Evolutionary conservation across 1,140 invertebrate species (phyloP).

Genomic region (Laodelphax striatellus): DNA sequence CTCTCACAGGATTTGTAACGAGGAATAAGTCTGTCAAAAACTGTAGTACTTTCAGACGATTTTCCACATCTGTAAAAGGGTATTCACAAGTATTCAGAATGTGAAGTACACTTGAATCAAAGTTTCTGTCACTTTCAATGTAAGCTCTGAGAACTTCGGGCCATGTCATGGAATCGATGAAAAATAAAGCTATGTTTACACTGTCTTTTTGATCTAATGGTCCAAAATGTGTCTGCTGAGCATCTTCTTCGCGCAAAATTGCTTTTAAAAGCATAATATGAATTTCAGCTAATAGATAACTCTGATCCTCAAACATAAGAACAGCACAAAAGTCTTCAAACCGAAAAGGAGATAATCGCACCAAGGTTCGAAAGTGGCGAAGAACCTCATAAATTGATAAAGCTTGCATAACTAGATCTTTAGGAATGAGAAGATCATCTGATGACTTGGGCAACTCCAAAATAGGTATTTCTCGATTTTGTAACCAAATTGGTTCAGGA

Average conservation of each 20-base stretch:
- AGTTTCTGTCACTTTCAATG: conserved; percentile 76
- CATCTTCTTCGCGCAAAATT: conserved; percentile 86
- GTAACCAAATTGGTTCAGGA: conserved; percentile 78
- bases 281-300: conserved; percentile 77
- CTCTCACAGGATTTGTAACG: conserved; percentile 82
- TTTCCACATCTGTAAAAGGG: conserved; percentile 73
- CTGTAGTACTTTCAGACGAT: conserved; percentile 75
- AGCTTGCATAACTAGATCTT: conserved; percentile 63
- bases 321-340: conserved; percentile 94
- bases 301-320: conserved; percentile 83
- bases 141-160: conserved; percentile 81
- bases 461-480: conserved; percentile 56
- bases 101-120: conserved; percentile 54
- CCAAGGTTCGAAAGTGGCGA: conserved; percentile 76
- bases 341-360: conserved; percentile 84
- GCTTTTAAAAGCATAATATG: conserved; percentile 87
- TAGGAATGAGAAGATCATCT: conserved; percentile 76
- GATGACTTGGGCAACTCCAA: conserved; percentile 76
- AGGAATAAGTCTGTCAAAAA: conserved; percentile 90
- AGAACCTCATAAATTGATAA: conserved; percentile 89
- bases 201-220: conserved; percentile 93
- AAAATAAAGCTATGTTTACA: conserved; percentile 82
- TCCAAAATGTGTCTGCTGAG: conserved; percentile 88
- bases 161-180: conserved; percentile 91
- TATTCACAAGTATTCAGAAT: conserved; percentile 67